Evolutionary conservation across 2,113 vertebrate genomes (phyloP), one percentile per base, ranked within the genome.

Genomic region (Talpa occidentalis): DNA sequence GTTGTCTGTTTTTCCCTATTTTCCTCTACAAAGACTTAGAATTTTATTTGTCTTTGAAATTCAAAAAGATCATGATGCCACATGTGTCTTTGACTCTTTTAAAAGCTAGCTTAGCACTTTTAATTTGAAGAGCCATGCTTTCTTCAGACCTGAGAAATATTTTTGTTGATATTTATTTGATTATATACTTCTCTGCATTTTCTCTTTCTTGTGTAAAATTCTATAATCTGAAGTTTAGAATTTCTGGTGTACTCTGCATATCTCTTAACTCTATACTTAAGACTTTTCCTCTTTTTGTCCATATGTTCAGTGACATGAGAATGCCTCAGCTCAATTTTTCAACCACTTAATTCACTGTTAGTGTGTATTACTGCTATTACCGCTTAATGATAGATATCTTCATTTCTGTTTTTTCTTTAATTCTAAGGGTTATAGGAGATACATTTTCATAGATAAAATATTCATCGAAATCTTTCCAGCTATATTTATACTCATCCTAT

Each of bases 381-480:
- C 89, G 30, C 40, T 10, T 35, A 40, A 0, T 5, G 52, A 42
- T 28, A 73, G 35, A 88, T 32, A 64, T 86, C 79, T 88, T 85
- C 7, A 35, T 40, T 37, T 70, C 44, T 52, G 19, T 64, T 37
- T 32, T 60, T 76, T 17, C 49, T 93, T 91, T 72, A 26, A 88
- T 69, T 78, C 40, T 32, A 42, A 77, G 67, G 80, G 16, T 52
- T 66, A 12, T 37, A 72, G 24, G 26, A 54, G 49, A 73, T 73
- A 59, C 21, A 54, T 95, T 69, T 80, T 73, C 35, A 72, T 49
- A 66, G 19, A 49, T 8, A 5, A 0, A 77, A 24, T 42, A 28
- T 64, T 84, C 35, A 93, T 88, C 73, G 40, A 92, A 66, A 10
- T 37, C 5, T 90, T 93, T 86, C 54, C 44, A 59, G 62, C 19